Base-by-base conservation (phyloP, 2,888 invertebrate species). In the Cheilosia urbana region DNA sequence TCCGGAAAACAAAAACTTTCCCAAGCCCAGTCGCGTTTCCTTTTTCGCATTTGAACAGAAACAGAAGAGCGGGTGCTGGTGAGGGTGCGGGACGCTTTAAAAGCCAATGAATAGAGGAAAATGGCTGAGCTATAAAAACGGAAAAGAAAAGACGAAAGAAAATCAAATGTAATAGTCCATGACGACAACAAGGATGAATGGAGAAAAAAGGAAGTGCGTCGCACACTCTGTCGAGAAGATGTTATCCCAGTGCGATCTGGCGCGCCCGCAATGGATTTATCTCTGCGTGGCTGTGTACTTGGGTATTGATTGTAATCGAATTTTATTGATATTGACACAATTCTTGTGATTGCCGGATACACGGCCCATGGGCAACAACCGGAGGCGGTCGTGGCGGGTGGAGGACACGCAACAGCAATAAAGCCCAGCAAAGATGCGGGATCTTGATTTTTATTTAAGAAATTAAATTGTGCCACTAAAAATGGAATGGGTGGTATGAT, bases 301-400 rank as follows among this genome's bases (percentile, higher is more conserved):
- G 66, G 57, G 73, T 81, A 90, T 89, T 90, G 91, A 91, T 90
- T 90, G 90, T 91, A 91, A 91, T 91, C 91, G 91, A 90, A 90
- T 91, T 91, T 91, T 91, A 91, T 91, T 91, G 91, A 90, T 91
- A 91, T 91, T 91, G 91, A 90, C 91, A 91, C 91, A 90, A 91
- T 91, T 90, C 90, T 90, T 89, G 90, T 90, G 91, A 91, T 91
- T 91, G 91, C 89, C 89, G 90, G 89, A 90, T 90, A 90, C 90
- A 89, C 89, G 90, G 60, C 60, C 49, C 34, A 68, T 42, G 68
- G 42, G 13, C 60, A 24, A 65, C 27, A 30, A 40, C 19, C 57
- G 6, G 49, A 6, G 49, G 19, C 13, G 49, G 51, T 49, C 2
- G 49, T 9, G 49, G 15, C 13, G 49, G 51, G 7, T 37, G 37